Evolutionary conservation across 2,113 vertebrate genomes (phyloP).

Genomic region (Eidolon helvum): DNA sequence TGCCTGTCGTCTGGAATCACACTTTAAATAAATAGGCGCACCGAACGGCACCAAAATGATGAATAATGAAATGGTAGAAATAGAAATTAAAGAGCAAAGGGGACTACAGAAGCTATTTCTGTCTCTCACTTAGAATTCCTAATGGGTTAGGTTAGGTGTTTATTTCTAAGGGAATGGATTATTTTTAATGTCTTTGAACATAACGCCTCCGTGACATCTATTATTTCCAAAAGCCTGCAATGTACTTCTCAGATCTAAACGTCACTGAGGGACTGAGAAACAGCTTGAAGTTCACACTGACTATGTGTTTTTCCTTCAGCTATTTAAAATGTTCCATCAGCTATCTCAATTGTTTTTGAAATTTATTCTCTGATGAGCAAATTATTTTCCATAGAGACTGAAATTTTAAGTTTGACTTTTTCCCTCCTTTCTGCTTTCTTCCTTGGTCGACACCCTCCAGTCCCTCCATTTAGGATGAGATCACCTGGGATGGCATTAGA

Average conservation of each 20-base stretch:
- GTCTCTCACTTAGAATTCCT: conserved; percentile 58
- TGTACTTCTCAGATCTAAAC: conserved; percentile 11
- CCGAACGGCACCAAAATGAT: conserved; percentile 40
- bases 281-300: not conserved
- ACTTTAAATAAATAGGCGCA: conserved; percentile 72
- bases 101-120: conserved; percentile 59
- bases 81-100: conserved; percentile 56
- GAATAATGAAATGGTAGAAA: conserved; percentile 63
- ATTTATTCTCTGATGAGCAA: not conserved
- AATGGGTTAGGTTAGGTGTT: conserved; percentile 46
- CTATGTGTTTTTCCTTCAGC: not conserved
- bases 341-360: conserved; percentile 28
- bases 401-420: not conserved
- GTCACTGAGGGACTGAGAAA: not conserved
- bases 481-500: not conserved
- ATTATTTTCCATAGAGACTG: not conserved
- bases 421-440: not conserved
- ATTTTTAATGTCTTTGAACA: conserved; percentile 63
- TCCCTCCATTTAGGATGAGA: not conserved
- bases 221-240: conserved; percentile 48
- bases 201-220: conserved; percentile 44
- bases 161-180: conserved; percentile 62
- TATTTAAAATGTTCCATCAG: not conserved
- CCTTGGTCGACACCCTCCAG: not conserved
- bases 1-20: conserved; percentile 68